Evolutionary conservation across 2,888 invertebrate species (phyloP).

Genomic region (Brachyptera risi): DNA sequence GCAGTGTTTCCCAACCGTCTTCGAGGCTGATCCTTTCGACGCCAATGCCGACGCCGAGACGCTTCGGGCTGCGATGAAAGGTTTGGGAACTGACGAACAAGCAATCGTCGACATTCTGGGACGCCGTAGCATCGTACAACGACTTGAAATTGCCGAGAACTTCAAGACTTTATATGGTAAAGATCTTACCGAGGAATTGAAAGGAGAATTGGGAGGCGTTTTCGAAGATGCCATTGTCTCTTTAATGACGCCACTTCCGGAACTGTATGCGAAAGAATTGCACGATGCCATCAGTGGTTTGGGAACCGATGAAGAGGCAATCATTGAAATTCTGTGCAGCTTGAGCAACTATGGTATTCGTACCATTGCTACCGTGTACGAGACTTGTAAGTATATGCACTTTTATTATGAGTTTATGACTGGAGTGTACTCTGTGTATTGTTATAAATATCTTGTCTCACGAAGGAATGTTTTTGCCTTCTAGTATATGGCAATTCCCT

Average conservation of each 20-base stretch:
- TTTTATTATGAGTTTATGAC: neutral
- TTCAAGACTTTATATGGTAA: slow-evolving; percentile 55
- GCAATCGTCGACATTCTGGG: slow-evolving; percentile 50
- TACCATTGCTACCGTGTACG: slow-evolving; percentile 41
- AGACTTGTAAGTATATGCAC: slow-evolving; percentile 39
- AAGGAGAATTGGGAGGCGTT: slow-evolving; percentile 49
- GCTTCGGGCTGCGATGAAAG: slow-evolving; percentile 45
- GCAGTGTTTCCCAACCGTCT: slow-evolving; percentile 39
- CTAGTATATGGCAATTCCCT: slow-evolving; percentile 45
- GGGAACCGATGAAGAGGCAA: slow-evolving; percentile 47
- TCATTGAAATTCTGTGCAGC: slow-evolving; percentile 50
- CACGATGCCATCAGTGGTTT: slow-evolving; percentile 48
- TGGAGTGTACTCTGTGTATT: neutral
- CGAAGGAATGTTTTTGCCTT: slow-evolving; percentile 19
- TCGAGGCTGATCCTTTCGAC: slow-evolving; percentile 40
- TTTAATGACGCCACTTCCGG: slow-evolving; percentile 47
- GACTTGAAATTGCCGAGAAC: slow-evolving; percentile 48
- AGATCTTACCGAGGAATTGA: slow-evolving; percentile 46
- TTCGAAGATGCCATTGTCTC: slow-evolving; percentile 50
- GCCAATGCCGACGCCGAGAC: slow-evolving; percentile 42
- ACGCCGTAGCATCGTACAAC: slow-evolving; percentile 49
- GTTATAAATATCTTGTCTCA: neutral
- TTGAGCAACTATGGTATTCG: slow-evolving; percentile 46
- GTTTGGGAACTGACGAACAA: slow-evolving; percentile 49
- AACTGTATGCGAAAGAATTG: slow-evolving; percentile 49